Conservation (phyloP, 2,888 invertebrate genomes). For the Shargacucullia verbasci region DNA sequence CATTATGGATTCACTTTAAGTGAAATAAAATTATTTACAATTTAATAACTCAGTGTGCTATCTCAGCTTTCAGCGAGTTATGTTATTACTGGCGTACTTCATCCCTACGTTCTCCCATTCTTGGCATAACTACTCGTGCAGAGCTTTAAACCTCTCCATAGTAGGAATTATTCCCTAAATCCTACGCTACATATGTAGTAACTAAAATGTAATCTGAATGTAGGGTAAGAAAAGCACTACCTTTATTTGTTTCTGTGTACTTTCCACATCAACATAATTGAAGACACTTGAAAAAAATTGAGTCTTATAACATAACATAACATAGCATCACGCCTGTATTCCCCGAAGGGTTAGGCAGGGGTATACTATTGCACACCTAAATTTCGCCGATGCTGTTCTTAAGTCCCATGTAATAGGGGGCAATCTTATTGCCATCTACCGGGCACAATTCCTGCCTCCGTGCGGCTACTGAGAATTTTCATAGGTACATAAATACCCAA, state of each 20-base stretch:
- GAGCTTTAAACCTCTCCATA: background rate
- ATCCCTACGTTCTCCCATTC: slow-evolving; percentile 30
- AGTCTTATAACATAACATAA: too few species aligned
- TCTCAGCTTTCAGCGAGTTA: slow-evolving; percentile 21
- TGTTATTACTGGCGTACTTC: slow-evolving; percentile 35
- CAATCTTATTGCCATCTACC: too few species aligned
- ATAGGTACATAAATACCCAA: too few species aligned
- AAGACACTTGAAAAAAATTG: too few species aligned
- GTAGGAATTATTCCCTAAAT: background rate
- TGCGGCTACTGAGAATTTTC: too few species aligned
- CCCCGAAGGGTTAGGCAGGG: too few species aligned
- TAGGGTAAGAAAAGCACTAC: slow-evolving; percentile 1
- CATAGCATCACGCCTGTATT: too few species aligned
- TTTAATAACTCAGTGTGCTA: slow-evolving; percentile 39
- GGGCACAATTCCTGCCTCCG: too few species aligned
- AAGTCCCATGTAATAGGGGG: too few species aligned
- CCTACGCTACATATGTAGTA: slow-evolving; percentile 2
- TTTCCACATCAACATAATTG: too few species aligned
- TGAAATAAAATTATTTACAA: slow-evolving; percentile 40
- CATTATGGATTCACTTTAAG: slow-evolving; percentile 45
- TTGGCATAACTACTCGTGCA: slow-evolving; percentile 29
- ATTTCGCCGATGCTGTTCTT: too few species aligned
- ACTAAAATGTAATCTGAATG: background rate
- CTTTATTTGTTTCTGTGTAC: background rate
- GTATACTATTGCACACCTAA: too few species aligned